These are phyloP conservation scores for Perognathus longimembris DNA, from an alignment of 2,113 vertebrate species.

Conservation along the genomic window DNA sequence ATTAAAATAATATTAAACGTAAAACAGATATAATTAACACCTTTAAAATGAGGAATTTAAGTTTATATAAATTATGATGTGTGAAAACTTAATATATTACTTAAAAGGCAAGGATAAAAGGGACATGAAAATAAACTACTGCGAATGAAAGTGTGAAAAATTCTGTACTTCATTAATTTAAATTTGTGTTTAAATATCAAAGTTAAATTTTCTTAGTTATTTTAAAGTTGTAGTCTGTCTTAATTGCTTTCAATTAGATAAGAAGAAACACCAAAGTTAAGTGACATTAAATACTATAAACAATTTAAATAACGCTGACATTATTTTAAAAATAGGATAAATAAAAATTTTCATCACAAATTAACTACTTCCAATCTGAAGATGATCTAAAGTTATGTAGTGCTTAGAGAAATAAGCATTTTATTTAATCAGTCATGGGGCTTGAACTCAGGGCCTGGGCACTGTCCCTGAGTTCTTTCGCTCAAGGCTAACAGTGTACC, in stretches of 20 bases:
- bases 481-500: too few relatives aligned
- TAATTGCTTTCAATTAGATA: neutral
- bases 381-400: neutral
- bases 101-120: neutral
- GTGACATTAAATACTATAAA: neutral
- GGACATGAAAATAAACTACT: neutral
- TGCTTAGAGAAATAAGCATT: neutral
- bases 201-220: slow-evolving; percentile 1
- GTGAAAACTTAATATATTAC: neutral
- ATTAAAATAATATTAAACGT: neutral
- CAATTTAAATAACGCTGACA: neutral
- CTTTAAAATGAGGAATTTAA: neutral
- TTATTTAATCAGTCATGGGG: too few relatives aligned
- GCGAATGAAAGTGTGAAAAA: neutral
- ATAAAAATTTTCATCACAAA: neutral
- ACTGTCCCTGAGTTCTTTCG: too few relatives aligned
- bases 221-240: neutral
- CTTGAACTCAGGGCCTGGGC: too few relatives aligned
- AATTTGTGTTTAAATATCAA: neutral
- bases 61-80: neutral
- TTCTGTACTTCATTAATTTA: neutral
- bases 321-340: neutral
- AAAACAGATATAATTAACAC: neutral
- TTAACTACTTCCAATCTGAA: neutral
- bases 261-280: neutral